phyloP scores from a whole-genome alignment of 2,888 invertebrate genomes.

The Hydropsyche betteni region DNA sequence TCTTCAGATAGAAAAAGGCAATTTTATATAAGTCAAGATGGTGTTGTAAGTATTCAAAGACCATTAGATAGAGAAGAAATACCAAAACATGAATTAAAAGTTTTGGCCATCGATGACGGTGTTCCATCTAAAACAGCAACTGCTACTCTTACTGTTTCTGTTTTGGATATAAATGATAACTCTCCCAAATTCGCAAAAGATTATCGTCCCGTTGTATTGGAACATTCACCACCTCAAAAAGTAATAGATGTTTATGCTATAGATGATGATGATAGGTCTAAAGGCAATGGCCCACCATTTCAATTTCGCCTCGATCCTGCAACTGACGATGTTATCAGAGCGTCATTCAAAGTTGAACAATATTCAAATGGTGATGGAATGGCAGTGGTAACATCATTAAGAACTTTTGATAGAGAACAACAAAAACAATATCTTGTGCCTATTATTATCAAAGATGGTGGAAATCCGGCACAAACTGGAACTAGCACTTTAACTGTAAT shows the following conservation, averaged over 20 bases:
- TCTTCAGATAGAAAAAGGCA: slow-evolving; percentile 78
- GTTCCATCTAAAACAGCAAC: slow-evolving; percentile 78
- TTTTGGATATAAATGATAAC: slow-evolving; percentile 71
- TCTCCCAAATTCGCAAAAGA: slow-evolving; percentile 60
- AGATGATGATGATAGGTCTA: slow-evolving; percentile 61
- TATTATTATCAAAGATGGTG: slow-evolving; percentile 83
- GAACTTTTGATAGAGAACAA: slow-evolving; percentile 79
- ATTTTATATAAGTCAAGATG: slow-evolving; percentile 78
- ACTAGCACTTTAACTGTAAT: slow-evolving; percentile 83
- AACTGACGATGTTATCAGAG: slow-evolving; percentile 61
- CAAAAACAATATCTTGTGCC: slow-evolving; percentile 83
- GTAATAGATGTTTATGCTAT: slow-evolving; percentile 61
- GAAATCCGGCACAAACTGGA: slow-evolving; percentile 79
- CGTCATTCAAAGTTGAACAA: slow-evolving; percentile 81
- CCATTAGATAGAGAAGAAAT: slow-evolving; percentile 79
- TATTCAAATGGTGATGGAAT: slow-evolving; percentile 85
- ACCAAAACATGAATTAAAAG: slow-evolving; percentile 79
- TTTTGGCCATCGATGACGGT: slow-evolving; percentile 80
- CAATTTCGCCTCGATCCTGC: slow-evolving; percentile 63
- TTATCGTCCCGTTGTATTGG: slow-evolving; percentile 63
- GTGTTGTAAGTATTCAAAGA: slow-evolving; percentile 78
- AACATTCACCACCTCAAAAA: slow-evolving; percentile 64
- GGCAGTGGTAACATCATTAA: slow-evolving; percentile 78
- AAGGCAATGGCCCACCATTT: slow-evolving; percentile 66
- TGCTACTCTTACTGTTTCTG: slow-evolving; percentile 77